phyloP scores from a whole-genome alignment of 1,140 invertebrate species.

The Pachyrhynchus sulphureomaculatus region DNA sequence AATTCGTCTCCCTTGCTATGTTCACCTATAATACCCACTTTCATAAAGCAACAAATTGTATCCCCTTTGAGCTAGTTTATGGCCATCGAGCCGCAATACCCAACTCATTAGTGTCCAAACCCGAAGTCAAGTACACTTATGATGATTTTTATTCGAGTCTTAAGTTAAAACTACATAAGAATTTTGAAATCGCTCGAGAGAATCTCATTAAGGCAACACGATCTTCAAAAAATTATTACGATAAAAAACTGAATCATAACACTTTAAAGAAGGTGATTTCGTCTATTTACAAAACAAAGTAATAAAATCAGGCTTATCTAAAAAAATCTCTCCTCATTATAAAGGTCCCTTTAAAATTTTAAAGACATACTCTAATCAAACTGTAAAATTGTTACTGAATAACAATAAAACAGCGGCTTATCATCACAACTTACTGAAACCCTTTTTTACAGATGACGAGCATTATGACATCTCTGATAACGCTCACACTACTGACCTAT shows the following conservation, averaged over 20 bases:
- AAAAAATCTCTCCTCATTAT: conserved; percentile 25
- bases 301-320: conserved; percentile 15
- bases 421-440: conserved; percentile 34
- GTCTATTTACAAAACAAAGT: conserved; percentile 27
- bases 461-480: too few relatives aligned
- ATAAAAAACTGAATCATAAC: conserved; percentile 33
- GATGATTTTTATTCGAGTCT: too few relatives aligned
- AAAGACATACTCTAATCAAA: conserved; percentile 24
- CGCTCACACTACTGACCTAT: too few relatives aligned
- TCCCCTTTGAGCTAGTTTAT: too few relatives aligned
- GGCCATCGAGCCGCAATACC: conserved; percentile 50
- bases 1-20: conserved; percentile 49
- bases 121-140: too few relatives aligned
- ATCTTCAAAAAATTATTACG: conserved; percentile 42
- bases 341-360: conserved; percentile 32
- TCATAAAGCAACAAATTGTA: too few relatives aligned
- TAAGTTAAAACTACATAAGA: conserved; percentile 43
- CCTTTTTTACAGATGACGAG: conserved; percentile 30
- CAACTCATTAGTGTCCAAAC: conserved; percentile 22
- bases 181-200: conserved; percentile 42
- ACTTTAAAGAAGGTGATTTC: conserved; percentile 35
- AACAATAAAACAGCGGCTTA: conserved; percentile 27
- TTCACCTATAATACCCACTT: too few relatives aligned
- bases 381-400: conserved; percentile 18
- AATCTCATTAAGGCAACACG: conserved; percentile 36